Evolutionary conservation across 2,888 invertebrate species (phyloP).

Genomic region (Dendrolimus pini): DNA sequence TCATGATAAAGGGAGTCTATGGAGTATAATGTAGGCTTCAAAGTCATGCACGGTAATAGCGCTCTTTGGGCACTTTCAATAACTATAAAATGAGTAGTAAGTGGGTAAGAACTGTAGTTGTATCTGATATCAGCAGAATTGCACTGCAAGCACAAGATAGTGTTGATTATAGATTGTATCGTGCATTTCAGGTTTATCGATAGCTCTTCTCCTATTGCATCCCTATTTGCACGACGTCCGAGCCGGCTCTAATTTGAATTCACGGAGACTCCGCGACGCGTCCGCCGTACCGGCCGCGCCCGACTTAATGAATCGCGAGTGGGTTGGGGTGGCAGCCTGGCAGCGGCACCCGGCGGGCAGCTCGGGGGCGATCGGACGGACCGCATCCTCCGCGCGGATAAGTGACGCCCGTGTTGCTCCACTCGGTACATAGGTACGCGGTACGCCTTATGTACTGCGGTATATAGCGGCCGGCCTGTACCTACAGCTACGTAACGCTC

Average conservation of each 20-base stretch:
- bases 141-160: no score
- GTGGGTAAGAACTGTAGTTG: no score
- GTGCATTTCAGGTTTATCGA: background rate
- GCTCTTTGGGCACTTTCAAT: no score
- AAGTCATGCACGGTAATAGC: no score
- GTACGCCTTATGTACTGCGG: conserved; percentile 65
- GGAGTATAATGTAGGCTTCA: no score
- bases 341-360: conserved; percentile 34
- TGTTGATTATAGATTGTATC: no score
- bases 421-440: conserved; percentile 58
- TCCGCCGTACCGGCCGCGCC: conserved; percentile 74
- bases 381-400: conserved; percentile 76
- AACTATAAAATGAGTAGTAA: no score
- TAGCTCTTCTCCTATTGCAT: conserved; percentile 17
- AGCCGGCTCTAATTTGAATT: conserved; percentile 76
- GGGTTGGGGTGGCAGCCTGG: conserved; percentile 41
- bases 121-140: no score
- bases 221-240: conserved; percentile 66
- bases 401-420: conserved; percentile 73
- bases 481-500: conserved; percentile 72
- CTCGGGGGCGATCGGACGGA: conserved; percentile 65
- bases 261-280: conserved; percentile 76
- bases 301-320: conserved; percentile 74
- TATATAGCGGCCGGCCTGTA: conserved; percentile 68
- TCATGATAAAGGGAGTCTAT: no score